phyloP scores from a whole-genome alignment of 2,797 vertebrate genomes.

The Poeciliopsis paucimaculata region DNA sequence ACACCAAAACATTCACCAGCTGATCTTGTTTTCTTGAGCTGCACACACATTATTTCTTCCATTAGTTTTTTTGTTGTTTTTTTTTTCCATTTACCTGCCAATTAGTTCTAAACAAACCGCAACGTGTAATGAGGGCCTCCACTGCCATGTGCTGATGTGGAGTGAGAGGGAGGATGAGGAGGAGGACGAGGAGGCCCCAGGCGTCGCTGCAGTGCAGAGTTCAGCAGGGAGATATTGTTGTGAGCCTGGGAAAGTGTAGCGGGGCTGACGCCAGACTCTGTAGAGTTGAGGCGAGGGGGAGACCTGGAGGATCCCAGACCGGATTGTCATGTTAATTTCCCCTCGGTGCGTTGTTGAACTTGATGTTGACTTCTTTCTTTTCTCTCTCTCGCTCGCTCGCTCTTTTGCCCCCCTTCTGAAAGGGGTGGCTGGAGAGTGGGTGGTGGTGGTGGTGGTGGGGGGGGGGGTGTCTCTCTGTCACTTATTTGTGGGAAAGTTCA shows the following conservation, averaged over 20 bases:
- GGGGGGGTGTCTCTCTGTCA: conserved; percentile 72
- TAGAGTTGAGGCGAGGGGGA: conserved; percentile 55
- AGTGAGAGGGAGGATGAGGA: conserved; percentile 28
- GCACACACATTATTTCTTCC: neutral
- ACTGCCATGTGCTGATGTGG: conserved; percentile 38
- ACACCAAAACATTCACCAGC: neutral
- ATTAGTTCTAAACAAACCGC: neutral
- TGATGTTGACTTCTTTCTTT: conserved; percentile 91
- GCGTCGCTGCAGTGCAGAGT: conserved; percentile 83
- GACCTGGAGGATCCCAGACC: conserved; percentile 82
- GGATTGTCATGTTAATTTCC: conserved; percentile 88
- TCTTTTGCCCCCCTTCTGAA: conserved; percentile 1
- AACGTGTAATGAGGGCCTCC: neutral
- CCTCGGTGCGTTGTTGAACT: conserved; percentile 89
- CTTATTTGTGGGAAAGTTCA: conserved; percentile 86
- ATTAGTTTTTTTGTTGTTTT: neutral
- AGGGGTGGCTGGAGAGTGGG: neutral
- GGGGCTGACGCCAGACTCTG: conserved; percentile 82
- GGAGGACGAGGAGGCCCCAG: conserved; percentile 72
- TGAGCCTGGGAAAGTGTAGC: conserved; percentile 89
- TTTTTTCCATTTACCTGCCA: neutral
- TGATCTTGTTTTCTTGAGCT: neutral
- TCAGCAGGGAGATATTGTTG: conserved; percentile 86
- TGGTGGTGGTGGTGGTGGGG: conserved; percentile 49
- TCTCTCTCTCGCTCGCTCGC: conserved; percentile 15